Conservation (phyloP, 2,888 invertebrate species). For the Eucera pruinosa region DNA sequence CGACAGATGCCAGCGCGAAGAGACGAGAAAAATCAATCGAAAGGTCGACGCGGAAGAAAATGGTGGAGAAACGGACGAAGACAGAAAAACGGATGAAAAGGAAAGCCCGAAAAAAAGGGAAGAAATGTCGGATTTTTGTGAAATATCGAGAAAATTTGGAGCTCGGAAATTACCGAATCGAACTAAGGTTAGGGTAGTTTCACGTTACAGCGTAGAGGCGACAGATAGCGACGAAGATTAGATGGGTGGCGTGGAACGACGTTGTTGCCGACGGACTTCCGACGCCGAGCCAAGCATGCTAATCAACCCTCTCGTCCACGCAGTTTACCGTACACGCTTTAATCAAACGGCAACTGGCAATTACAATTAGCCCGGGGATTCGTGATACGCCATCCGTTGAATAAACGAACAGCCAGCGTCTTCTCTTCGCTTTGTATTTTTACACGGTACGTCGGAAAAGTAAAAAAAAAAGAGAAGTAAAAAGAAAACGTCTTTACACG, state of each 20-base stretch:
- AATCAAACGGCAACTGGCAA: conserved; percentile 77
- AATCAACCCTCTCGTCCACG: conserved; percentile 71
- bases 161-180: conserved; percentile 25
- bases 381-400: conserved; percentile 27
- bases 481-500: too few species aligned
- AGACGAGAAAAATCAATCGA: conserved; percentile 1
- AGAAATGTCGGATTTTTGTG: not conserved
- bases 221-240: conserved; percentile 45
- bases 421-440: not conserved
- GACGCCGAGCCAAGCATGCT: conserved; percentile 67
- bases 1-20: too few species aligned
- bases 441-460: not conserved
- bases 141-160: conserved; percentile 3
- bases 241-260: conserved; percentile 54
- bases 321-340: conserved; percentile 73
- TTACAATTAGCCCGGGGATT: conserved; percentile 72
- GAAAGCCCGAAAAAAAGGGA: not conserved
- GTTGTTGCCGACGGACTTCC: conserved; percentile 44
- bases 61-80: not conserved
- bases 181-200: not conserved
- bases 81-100: not conserved
- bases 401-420: not conserved
- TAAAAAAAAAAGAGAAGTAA: too few species aligned
- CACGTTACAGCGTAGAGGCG: conserved; percentile 23
- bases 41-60: not conserved